Percentiles rank a stretch among this genome's conserved stretches.
Evolutionary conservation across 2,797 vertebrate genomes (phyloP).

Genomic region (Schizopygopsis pylzovi): DNA sequence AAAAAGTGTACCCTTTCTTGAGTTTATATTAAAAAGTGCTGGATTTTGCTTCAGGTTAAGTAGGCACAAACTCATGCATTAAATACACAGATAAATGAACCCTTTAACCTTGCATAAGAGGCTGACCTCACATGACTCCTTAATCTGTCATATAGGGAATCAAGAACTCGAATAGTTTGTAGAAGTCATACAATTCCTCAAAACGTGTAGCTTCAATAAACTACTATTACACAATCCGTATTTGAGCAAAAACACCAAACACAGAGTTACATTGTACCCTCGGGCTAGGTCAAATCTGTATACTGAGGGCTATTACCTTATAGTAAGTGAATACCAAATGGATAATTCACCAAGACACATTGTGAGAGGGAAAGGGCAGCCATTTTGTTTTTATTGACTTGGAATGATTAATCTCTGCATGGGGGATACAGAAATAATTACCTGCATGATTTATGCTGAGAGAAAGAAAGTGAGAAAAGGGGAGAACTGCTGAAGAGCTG

Average conservation of each 20-base stretch:
- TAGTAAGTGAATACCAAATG: constrained; percentile 72
- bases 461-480: constrained; percentile 44
- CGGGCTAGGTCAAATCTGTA: constrained; percentile 51
- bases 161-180: constrained; percentile 34
- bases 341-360: constrained; percentile 53
- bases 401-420: constrained; percentile 69
- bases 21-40: constrained; percentile 55
- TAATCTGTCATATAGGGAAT: constrained; percentile 59
- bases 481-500: constrained; percentile 55
- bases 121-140: constrained; percentile 64
- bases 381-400: constrained; percentile 75
- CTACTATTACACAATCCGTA: constrained; percentile 22
- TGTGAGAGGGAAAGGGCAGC: constrained; percentile 63
- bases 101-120: constrained; percentile 61
- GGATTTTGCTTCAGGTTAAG: constrained; percentile 65
- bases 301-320: constrained; percentile 58
- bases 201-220: constrained; percentile 45
- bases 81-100: constrained; percentile 73
- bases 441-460: constrained; percentile 61
- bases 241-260: constrained; percentile 44
- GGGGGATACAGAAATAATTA: constrained; percentile 68
- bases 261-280: constrained; percentile 56
- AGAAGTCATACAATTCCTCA: constrained; percentile 15
- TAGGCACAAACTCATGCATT: constrained; percentile 60
- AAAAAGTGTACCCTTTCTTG: constrained; percentile 66